Evolutionary conservation across 2,888 invertebrate genomes (phyloP).

Genomic region (Sceliomorpha sp.): DNA sequence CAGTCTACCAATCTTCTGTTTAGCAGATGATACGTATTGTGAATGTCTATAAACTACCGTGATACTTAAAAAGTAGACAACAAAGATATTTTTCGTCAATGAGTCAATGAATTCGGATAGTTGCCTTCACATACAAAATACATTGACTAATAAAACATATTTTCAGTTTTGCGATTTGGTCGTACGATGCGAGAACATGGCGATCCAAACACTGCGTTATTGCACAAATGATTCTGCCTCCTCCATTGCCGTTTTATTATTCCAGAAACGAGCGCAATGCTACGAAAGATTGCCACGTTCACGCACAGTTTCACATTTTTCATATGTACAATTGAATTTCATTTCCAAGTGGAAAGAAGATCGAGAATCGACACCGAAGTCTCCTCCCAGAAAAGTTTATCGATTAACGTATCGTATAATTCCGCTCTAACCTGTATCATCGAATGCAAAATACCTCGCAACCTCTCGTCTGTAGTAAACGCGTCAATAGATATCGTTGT

Average conservation of each 20-base stretch:
- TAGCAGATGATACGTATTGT: no score
- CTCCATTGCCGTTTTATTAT: no score
- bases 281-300: slow-evolving; percentile 4
- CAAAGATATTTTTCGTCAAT: no score
- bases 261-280: background rate
- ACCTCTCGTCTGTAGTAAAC: slow-evolving; percentile 1
- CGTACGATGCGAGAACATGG: slow-evolving; percentile 11
- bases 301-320: background rate
- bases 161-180: no score
- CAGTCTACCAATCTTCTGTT: no score
- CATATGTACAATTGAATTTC: slow-evolving; percentile 29
- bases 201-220: slow-evolving; percentile 13
- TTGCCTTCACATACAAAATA: no score
- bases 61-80: no score
- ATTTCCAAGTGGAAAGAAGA: slow-evolving; percentile 10
- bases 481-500: slow-evolving; percentile 13
- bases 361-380: slow-evolving; percentile 4
- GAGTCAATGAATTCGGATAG: no score
- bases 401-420: no score
- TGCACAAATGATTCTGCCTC: no score
- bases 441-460: slow-evolving; percentile 5
- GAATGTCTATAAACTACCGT: no score
- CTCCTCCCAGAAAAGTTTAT: no score
- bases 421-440: background rate
- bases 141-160: slow-evolving; percentile 8